phyloP scores from a whole-genome alignment of 2,797 vertebrate genomes.

The Enteromius argenteus region DNA sequence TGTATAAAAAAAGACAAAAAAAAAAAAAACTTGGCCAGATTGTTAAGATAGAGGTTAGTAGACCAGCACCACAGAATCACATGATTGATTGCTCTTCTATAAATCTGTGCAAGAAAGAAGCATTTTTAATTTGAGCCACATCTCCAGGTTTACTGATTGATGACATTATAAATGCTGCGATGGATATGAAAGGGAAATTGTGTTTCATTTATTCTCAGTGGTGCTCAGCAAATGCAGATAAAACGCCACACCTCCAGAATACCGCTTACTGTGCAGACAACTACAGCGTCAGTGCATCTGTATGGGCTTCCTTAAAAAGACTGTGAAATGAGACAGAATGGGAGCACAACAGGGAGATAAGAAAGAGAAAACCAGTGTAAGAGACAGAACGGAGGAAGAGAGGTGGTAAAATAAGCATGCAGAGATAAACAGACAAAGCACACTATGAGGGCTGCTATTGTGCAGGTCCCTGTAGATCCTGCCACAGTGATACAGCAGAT shows the following conservation, averaged over 20 bases:
- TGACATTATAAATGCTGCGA: slow-evolving; percentile 14
- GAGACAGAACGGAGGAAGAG: slow-evolving; percentile 26
- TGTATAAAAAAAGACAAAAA: too few relatives aligned
- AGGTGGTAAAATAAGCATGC: slow-evolving; percentile 22
- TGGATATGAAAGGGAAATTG: neutral
- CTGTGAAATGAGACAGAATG: slow-evolving; percentile 11
- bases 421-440: slow-evolving; percentile 3
- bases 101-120: neutral
- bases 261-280: neutral
- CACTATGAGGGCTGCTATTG: neutral
- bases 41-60: neutral
- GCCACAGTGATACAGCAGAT: slow-evolving; percentile 15
- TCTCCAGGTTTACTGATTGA: slow-evolving; percentile 13
- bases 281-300: neutral
- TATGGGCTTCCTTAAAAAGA: slow-evolving; percentile 6
- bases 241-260: neutral
- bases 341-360: neutral
- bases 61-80: neutral
- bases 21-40: neutral
- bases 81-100: neutral
- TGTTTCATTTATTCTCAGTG: neutral
- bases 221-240: neutral
- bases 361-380: neutral
- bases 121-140: neutral
- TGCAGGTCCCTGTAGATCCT: slow-evolving; percentile 11